Conservation (phyloP, 2,888 invertebrate species). For the Cheiracanthium punctorium region DNA sequence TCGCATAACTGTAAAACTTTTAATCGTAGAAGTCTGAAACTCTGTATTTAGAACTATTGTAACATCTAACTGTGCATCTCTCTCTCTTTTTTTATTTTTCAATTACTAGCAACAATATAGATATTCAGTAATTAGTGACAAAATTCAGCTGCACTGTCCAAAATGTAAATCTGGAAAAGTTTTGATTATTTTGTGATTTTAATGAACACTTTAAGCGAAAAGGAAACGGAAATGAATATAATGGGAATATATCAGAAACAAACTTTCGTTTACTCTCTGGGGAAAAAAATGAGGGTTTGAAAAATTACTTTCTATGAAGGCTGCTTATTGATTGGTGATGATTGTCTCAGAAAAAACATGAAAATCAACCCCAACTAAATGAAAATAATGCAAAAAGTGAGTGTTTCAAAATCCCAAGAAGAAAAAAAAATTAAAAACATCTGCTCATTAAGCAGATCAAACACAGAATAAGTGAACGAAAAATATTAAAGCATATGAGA, state of each 20-base stretch:
- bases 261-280: constrained; percentile 2
- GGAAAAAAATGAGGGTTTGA: background rate
- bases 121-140: background rate
- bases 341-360: constrained; percentile 9
- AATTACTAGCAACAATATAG: constrained; percentile 2
- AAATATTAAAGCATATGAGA: background rate
- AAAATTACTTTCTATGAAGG: background rate
- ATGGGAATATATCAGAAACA: background rate
- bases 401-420: background rate
- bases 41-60: too few species aligned
- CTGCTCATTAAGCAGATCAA: background rate
- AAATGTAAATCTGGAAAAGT: background rate
- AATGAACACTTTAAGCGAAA: background rate
- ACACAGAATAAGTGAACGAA: background rate
- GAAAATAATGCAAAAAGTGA: background rate
- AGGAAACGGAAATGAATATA: background rate
- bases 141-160: background rate
- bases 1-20: too few species aligned
- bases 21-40: too few species aligned
- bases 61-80: too few species aligned
- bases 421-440: background rate
- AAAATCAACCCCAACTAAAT: background rate
- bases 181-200: background rate
- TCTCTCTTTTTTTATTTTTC: background rate
- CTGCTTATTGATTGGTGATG: background rate